Evolutionary conservation across 2,888 invertebrate genomes (phyloP), one percentile per base, ranked within the genome.

Genomic region (Vanessa cardui): DNA sequence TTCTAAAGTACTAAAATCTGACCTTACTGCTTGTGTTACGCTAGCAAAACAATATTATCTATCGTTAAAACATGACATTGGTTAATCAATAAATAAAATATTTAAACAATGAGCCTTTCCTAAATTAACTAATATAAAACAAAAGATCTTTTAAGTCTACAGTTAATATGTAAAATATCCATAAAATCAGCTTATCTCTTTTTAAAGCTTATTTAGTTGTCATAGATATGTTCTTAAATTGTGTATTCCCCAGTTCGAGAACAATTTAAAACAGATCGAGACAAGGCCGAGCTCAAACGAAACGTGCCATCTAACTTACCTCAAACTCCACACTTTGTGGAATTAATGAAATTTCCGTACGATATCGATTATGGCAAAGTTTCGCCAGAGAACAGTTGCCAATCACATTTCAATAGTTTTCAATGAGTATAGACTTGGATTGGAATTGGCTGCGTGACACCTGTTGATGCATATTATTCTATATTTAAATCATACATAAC

Each of bases 301-400:
- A 58, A 68, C 67, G 69, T 62, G 62, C 72, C 76, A 72, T 67
- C 60, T 66, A 81, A 81, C 78, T 83, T 80, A 70, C 52, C 56
- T 74, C 71, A 68, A 78, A 82, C 81, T 82, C 83, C 77, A 76
- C 75, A 77, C 76, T 81, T 80, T 75, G 74, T 72, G 68, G 78
- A 78, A 81, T 81, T 83, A 82, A 85, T 84, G 78, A 82, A 85
- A 83, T 84, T 83, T 78, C 76, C 73, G 74, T 73, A 9, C 74
- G 73, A 75, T 58, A 65, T 65, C 58, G 64, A 58, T 62, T 61
- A 59, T 49, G 31, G n/a, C 52, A 59, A 59, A 54, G 63, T 56
- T 63, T 64, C 26, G 6, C 15, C 16, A 20, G 20, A 16, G 64
- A 44, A 63, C 18, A 68, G 59, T 54, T 67, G 45, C 39, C 56